Conservation (phyloP, 2,888 invertebrate genomes). For the Dasypolia templi region DNA sequence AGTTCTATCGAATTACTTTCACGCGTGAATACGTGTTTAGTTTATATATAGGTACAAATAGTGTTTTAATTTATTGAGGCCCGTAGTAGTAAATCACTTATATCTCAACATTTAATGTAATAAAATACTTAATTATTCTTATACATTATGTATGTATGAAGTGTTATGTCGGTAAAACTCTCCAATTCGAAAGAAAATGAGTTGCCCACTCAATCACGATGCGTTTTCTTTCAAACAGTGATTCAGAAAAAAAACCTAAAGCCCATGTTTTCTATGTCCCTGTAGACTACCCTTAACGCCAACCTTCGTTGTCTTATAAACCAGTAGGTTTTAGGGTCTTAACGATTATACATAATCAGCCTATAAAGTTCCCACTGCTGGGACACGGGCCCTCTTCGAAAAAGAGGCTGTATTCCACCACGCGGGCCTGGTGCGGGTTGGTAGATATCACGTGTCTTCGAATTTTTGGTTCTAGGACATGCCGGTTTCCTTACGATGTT, state of each 20-base stretch:
- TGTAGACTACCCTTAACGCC: background rate
- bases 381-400: too few relatives aligned
- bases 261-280: background rate
- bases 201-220: background rate
- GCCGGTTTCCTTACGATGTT: too few relatives aligned
- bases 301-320: background rate
- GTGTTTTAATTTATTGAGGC: slow-evolving; percentile 77
- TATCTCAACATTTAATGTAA: background rate
- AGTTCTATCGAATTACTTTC: slow-evolving; percentile 51
- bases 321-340: too few relatives aligned
- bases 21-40: slow-evolving; percentile 67
- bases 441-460: too few relatives aligned
- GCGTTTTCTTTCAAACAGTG: background rate
- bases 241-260: background rate
- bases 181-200: background rate
- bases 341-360: too few relatives aligned
- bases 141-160: background rate
- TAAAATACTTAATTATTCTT: background rate
- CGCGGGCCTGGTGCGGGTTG: too few relatives aligned
- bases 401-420: too few relatives aligned
- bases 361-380: too few relatives aligned
- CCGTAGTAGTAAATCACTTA: slow-evolving; percentile 28
- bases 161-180: background rate
- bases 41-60: slow-evolving; percentile 83
- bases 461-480: too few relatives aligned